phyloP scores from a whole-genome alignment of 1,140 invertebrate genomes.

The Tenebrio molitor region DNA sequence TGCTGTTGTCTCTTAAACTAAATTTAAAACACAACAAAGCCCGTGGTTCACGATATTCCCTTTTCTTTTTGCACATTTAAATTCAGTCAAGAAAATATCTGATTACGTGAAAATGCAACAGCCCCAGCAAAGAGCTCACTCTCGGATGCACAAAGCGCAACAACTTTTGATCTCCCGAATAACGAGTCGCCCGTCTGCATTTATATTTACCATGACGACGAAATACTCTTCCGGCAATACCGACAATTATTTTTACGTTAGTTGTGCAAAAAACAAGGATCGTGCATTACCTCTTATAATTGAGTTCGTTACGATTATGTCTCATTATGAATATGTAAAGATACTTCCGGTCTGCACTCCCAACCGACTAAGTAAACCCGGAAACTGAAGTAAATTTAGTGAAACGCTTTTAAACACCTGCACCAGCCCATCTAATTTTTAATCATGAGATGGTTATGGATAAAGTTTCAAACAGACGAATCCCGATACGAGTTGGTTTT shows the following conservation, averaged over 20 bases:
- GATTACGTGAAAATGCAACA: too few species aligned
- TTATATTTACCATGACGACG: too few species aligned
- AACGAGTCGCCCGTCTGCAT: too few species aligned
- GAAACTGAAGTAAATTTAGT: conserved; percentile 34
- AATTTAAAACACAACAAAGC: too few species aligned
- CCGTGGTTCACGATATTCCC: too few species aligned
- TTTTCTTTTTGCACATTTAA: too few species aligned
- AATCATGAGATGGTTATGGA: conserved; percentile 3
- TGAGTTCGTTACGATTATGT: conserved; percentile 3
- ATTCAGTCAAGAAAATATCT: too few species aligned
- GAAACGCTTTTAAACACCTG: conserved; percentile 35
- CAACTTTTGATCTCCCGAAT: too few species aligned
- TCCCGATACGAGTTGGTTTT: conserved; percentile 5
- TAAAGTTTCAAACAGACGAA: conserved; percentile 12
- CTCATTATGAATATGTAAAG: conserved; percentile 19
- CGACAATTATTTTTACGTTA: conserved; percentile 8
- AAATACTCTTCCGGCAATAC: too few species aligned
- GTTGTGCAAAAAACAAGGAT: background rate
- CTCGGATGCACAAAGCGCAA: too few species aligned
- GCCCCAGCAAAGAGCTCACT: too few species aligned
- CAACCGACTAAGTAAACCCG: conserved; percentile 8
- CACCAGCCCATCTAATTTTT: conserved; percentile 21
- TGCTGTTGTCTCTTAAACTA: too few species aligned
- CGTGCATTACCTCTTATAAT: background rate
- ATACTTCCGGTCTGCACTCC: background rate